Conservation (phyloP, 2,888 invertebrate genomes). For the Metacarcinus magister region DNA sequence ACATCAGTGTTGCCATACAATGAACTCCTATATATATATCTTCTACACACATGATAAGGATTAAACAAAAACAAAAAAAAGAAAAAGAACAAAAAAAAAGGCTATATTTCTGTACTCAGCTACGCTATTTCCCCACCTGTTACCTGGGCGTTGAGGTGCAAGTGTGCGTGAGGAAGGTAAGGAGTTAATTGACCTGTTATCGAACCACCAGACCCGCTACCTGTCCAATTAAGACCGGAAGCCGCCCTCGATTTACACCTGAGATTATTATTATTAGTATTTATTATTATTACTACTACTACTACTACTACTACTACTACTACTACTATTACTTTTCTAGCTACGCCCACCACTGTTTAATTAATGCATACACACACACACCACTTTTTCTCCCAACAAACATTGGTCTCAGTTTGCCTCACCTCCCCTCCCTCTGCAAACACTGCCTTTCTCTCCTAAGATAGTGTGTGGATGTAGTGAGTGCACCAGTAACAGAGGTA, state of each 20-base stretch:
- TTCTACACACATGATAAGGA: background rate
- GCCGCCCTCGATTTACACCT: too few species aligned
- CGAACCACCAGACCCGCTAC: background rate
- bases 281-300: background rate
- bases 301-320: background rate
- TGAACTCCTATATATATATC: background rate
- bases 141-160: background rate
- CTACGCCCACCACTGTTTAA: background rate
- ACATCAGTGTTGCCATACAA: background rate
- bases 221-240: too few species aligned
- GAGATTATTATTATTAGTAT: background rate
- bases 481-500: background rate
- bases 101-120: conserved; percentile 18
- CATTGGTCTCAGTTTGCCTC: background rate
- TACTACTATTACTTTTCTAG: background rate
- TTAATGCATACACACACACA: background rate
- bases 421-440: background rate
- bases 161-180: background rate
- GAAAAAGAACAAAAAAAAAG: background rate
- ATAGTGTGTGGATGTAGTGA: background rate
- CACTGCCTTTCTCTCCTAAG: background rate
- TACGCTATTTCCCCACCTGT: background rate
- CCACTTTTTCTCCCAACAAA: background rate
- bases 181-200: background rate
- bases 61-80: background rate